Evolutionary conservation across 2,888 invertebrate species (phyloP).

Genomic region (Hanleya hanleyi): DNA sequence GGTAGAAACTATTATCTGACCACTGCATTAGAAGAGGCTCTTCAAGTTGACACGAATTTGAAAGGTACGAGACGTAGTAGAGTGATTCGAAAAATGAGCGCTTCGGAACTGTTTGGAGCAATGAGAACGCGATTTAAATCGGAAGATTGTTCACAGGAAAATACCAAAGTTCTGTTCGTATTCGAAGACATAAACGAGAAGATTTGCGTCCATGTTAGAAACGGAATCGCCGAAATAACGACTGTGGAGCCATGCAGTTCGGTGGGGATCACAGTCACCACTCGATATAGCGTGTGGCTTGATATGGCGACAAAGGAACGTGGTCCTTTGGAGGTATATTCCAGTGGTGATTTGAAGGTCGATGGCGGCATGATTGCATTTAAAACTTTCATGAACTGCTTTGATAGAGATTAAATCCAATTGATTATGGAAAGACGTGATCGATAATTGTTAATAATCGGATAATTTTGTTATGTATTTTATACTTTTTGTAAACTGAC

Average conservation of each 20-base stretch:
- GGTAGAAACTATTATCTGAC: constrained; percentile 63
- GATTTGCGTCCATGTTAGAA: constrained; percentile 45
- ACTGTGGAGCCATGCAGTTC: constrained; percentile 21
- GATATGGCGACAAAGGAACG: constrained; percentile 40
- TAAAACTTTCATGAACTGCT: constrained; percentile 50
- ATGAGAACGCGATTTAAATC: constrained; percentile 46
- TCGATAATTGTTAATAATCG: no score
- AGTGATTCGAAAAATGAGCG: constrained; percentile 15
- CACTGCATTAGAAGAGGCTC: constrained; percentile 49
- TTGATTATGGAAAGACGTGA: no score
- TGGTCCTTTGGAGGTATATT: constrained; percentile 36
- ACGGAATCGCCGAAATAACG: constrained; percentile 45
- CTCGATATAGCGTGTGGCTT: constrained; percentile 38
- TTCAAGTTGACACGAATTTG: constrained; percentile 28
- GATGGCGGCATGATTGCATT: constrained; percentile 50
- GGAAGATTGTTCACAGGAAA: constrained; percentile 33
- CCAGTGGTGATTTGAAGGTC: constrained; percentile 46
- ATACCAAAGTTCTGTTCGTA: constrained; percentile 31
- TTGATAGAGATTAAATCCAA: no score
- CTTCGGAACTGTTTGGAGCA: constrained; percentile 36
- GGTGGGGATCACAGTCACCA: constrained; percentile 42
- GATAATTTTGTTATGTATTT: no score
- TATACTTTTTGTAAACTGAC: no score
- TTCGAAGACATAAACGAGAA: constrained; percentile 42
- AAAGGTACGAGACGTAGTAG: constrained; percentile 14